Base-by-base conservation (phyloP, 1,140 invertebrate species). In the Drosophila burlai region DNA sequence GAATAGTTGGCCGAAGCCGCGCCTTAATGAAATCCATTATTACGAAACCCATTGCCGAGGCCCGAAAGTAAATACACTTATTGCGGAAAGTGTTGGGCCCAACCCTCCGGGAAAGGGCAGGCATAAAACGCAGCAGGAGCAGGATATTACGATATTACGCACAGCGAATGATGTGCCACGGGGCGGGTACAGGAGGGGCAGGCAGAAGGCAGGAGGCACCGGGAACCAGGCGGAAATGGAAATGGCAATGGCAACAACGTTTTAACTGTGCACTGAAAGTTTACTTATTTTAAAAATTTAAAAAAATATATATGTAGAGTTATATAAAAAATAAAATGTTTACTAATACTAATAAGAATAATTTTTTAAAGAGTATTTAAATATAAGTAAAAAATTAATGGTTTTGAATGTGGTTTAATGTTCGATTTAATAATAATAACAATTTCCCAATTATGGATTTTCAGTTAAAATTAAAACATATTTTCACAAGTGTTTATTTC, bases 11-110 rank as follows among this genome's bases (percentile, higher is more conserved):
- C 69, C 57, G 47, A 31, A 52, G 50, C 50, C 29, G 49, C 60
- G 62, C 82, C 85, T 91, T 90, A 90, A 90, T 90, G 86, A 90
- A 90, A 90, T 90, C 85, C 85, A 90, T 90, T 90, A 90, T 90
- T 90, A 80, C 85, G 79, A 80, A 90, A 91, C 79, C 82, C 86
- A 91, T 91, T 90, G 64, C 73, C 73, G 47, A 59, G 72, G 69
- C 75, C 76, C 67, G 47, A 83, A 79, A 80, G 85, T 87, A 87
- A 87, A 87, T 87, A 87, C 85, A 90, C 84, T 84, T 87, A 90
- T 84, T 90, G 87, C 85, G 85, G 83, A 89, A 90, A 89, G 81
- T 86, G 83, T 86, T 87, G 80, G 75, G 72, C 65, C 47, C 54
- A 68, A 66, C 58, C 67, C 63, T 67, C 50, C 54, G 54, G 63